These are phyloP conservation scores for Ctena decussata DNA, from an alignment of 2,888 invertebrate genomes.

Conservation along the genomic window DNA sequence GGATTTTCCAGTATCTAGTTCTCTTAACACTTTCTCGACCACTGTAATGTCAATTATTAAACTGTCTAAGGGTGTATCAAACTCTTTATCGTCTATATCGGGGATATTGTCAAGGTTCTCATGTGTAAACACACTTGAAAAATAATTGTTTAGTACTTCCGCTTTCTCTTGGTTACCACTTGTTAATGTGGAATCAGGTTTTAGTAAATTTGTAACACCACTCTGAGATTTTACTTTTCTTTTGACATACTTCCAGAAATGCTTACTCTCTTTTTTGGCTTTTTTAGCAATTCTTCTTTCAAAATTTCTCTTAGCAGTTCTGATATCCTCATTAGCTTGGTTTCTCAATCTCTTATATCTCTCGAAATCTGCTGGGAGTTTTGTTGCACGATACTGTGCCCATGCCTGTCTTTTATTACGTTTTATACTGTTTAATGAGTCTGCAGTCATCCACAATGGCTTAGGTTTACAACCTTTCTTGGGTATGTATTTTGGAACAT, in stretches of 20 bases:
- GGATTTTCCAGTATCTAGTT: constrained; percentile 4
- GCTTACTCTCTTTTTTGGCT: constrained; percentile 11
- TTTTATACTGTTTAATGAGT: not conserved
- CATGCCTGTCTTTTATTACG: constrained; percentile 12
- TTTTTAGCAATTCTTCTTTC: constrained; percentile 1
- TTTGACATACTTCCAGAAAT: constrained; percentile 33
- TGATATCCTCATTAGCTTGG: not conserved
- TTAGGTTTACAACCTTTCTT: constrained; percentile 22
- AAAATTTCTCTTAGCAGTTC: constrained; percentile 5
- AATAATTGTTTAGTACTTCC: constrained; percentile 17
- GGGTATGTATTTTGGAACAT: constrained; percentile 7
- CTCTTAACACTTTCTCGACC: constrained; percentile 11
- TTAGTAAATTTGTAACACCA: not conserved
- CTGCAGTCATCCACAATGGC: constrained; percentile 16
- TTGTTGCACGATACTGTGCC: constrained; percentile 6
- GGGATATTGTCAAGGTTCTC: constrained; percentile 20
- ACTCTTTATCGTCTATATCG: not conserved
- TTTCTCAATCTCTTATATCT: not conserved
- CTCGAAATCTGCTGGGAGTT: constrained; percentile 12
- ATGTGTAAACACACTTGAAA: constrained; percentile 23
- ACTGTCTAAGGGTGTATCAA: constrained; percentile 1
- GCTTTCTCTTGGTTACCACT: constrained; percentile 19
- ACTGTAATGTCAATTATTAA: not conserved
- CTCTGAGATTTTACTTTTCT: not conserved
- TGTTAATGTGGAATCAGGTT: not conserved